Conservation (phyloP, 2,797 vertebrate species). For the Octomys mimax region DNA sequence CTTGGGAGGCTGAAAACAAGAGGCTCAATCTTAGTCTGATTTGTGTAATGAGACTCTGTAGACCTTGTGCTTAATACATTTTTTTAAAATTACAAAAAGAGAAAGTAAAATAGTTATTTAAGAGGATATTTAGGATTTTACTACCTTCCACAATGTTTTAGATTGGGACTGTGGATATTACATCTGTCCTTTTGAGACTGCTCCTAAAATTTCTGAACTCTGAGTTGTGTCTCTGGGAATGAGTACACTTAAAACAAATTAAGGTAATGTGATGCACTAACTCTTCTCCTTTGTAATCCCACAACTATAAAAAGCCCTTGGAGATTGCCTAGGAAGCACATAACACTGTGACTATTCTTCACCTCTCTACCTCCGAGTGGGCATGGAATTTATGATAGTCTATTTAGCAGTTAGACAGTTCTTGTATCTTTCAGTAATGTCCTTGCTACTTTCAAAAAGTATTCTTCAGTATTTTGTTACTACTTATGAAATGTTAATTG, state of each 20-base stretch:
- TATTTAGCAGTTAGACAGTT: neutral
- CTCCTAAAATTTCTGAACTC: neutral
- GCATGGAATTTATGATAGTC: neutral
- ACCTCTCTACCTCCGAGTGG: fast-evolving
- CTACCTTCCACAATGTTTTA: neutral
- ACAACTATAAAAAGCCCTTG: neutral
- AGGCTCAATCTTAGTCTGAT: no score
- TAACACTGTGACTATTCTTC: neutral
- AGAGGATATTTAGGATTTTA: neutral
- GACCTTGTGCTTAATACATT: no score
- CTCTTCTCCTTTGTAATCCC: neutral
- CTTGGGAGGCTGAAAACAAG: no score
- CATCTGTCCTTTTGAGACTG: neutral
- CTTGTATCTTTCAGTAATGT: neutral
- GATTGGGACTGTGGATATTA: no score
- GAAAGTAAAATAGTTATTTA: neutral
- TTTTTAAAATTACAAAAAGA: neutral
- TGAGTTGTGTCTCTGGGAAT: neutral
- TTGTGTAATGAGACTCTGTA: no score
- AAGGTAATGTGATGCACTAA: neutral
- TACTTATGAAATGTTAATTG: neutral
- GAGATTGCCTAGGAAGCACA: neutral
- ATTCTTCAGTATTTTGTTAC: neutral
- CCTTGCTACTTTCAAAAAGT: neutral
- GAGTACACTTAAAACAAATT: neutral